Base-by-base conservation (phyloP, 2,888 invertebrate genomes). In the Agonopterix subpropinquella region DNA sequence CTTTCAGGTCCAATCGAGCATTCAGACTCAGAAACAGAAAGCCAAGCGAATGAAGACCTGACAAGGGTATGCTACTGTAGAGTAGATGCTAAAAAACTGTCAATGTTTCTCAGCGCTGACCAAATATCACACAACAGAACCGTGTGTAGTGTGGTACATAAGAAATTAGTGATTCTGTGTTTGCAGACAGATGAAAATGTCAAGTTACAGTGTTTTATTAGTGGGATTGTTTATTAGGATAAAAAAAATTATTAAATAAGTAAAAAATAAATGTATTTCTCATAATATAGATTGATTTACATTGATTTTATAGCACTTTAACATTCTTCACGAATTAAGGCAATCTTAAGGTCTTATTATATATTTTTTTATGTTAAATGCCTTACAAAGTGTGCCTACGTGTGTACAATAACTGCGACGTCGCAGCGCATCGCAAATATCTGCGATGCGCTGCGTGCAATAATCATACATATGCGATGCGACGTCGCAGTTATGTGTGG, bases 171-270 rank as follows among this genome's bases (percentile, higher is more conserved):
- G 0, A 94, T 95, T 67, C 78, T 97, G 64, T 91, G 92, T 62
- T 81, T 96, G 53, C 91, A 93, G 58, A 90, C 93, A 13, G 92
- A 94, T 52, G 93, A 93, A 48, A 92, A 93, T 73, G 89, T 96
- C 8, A 92, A 92, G 11, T 85, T 97, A 53, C 94, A 96, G 78
- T 96, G 95, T 72, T 94, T 95, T 76, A 90, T 97, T 58, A 93
- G 93, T 55, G 94, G 95, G 18, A 90, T 94, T 63, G 81, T 85
- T 13, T 86, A 39, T 39, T 39, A 39, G 39, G n/a, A 9, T 39
- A 39, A 9, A 2, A 9, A 39, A n/a, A 4, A 39, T 13, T 13
- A 13, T 13, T n/a, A 39, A 39, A 37, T n/a, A 2, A n/a, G 9
- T 37, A 37, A 4, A 37, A 39, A n/a, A 39, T 4, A 10, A 2